Evolutionary conservation across 2,797 vertebrate species (phyloP).

Genomic region (Sebastes flavidus): DNA sequence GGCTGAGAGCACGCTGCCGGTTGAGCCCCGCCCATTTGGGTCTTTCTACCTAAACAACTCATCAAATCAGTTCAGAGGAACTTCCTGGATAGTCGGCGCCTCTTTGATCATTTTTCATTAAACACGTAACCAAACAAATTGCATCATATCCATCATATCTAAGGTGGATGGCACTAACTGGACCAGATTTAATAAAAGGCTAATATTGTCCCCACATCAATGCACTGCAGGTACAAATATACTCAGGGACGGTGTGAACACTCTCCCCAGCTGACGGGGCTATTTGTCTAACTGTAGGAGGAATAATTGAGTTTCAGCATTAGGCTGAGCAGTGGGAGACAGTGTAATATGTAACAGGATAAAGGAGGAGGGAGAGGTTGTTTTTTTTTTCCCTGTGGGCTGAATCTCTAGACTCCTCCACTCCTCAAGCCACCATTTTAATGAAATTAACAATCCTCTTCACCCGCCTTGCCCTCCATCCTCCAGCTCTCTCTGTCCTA

Average conservation of each 20-base stretch:
- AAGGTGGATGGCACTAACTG: constrained; percentile 23
- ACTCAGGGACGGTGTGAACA: constrained; percentile 41
- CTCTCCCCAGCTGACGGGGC: constrained; percentile 6
- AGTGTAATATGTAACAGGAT: constrained; percentile 76
- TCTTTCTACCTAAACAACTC: not conserved
- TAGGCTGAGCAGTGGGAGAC: constrained; percentile 70
- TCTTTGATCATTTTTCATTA: constrained; percentile 25
- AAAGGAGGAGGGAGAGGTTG: constrained; percentile 59
- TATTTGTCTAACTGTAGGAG: constrained; percentile 63
- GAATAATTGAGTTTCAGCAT: constrained; percentile 79
- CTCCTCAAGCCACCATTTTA: constrained; percentile 71
- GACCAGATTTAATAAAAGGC: constrained; percentile 51
- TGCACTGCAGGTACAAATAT: constrained; percentile 9
- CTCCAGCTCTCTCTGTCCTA: constrained; percentile 61
- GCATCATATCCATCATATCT: constrained; percentile 30
- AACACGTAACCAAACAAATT: constrained; percentile 6
- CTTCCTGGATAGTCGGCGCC: not conserved
- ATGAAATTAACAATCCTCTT: constrained; percentile 80
- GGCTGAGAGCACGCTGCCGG: no score
- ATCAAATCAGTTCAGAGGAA: not conserved
- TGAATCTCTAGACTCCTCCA: constrained; percentile 68
- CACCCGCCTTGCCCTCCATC: constrained; percentile 65
- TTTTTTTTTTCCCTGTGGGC: constrained; percentile 47
- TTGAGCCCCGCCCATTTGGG: no score
- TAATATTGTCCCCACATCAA: constrained; percentile 38